Conservation (phyloP, 2,888 invertebrate species). For the Corbicula japonica region DNA sequence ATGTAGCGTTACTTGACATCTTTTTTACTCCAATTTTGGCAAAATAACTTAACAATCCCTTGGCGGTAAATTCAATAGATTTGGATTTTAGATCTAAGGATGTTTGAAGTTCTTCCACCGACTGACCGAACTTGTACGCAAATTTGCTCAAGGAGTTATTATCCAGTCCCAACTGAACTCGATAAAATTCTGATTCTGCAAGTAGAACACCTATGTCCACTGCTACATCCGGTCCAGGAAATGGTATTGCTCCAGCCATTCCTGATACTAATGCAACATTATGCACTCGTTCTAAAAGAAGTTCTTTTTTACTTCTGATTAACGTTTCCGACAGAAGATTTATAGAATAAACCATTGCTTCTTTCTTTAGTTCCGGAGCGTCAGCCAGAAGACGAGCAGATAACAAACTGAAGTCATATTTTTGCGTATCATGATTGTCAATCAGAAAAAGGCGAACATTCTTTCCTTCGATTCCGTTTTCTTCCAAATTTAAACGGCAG, state of each 20-base stretch:
- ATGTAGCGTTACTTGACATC: not conserved
- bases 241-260: constrained; percentile 3
- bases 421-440: not conserved
- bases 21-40: not conserved
- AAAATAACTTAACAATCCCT: not conserved
- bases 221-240: not conserved
- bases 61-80: not conserved
- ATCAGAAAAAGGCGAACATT: not conserved
- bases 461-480: not conserved
- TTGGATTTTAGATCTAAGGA: not conserved
- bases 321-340: not conserved
- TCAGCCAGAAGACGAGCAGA: not conserved
- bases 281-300: not conserved
- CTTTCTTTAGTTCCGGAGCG: not conserved
- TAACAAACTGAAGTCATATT: not conserved
- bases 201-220: not conserved
- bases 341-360: not conserved
- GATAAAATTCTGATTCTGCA: not conserved
- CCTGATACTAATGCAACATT: not conserved
- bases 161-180: not conserved
- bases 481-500: not conserved
- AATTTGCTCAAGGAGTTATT: not conserved
- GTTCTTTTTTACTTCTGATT: not conserved
- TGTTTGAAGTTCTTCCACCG: not conserved
- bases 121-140: not conserved